These are phyloP conservation scores for Pelmatolapia mariae DNA, from an alignment of 2,113 vertebrate species.

Conservation along the genomic window DNA sequence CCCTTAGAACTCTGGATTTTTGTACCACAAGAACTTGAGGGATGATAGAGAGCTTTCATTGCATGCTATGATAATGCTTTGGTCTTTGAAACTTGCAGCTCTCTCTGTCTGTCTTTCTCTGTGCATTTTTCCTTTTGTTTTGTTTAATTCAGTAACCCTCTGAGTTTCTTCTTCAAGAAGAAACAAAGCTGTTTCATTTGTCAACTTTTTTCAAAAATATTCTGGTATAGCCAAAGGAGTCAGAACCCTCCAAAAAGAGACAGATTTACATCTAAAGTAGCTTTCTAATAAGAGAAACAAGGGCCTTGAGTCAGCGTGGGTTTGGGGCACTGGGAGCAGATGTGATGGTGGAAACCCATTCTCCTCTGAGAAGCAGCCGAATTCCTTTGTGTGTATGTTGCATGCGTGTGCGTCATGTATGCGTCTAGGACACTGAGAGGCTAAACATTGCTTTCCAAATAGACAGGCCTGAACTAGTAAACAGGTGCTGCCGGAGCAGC, in stretches of 20 bases:
- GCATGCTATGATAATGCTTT: conserved; percentile 37
- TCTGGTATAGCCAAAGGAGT: not conserved
- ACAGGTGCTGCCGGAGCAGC: conserved; percentile 81
- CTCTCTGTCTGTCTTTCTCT: not conserved
- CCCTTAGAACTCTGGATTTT: conserved; percentile 21
- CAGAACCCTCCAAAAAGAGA: not conserved
- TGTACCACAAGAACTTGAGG: conserved; percentile 10
- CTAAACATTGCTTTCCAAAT: conserved; percentile 45
- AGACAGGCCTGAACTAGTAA: conserved; percentile 80
- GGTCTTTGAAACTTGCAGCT: conserved; percentile 11
- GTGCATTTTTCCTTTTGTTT: conserved; percentile 1
- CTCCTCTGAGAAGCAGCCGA: not conserved
- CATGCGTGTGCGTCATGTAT: conserved; percentile 38
- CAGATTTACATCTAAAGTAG: conserved; percentile 1
- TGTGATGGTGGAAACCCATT: not conserved
- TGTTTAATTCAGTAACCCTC: not conserved
- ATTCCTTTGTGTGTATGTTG: conserved; percentile 57
- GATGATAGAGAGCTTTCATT: conserved; percentile 35
- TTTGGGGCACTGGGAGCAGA: not conserved
- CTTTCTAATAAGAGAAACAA: conserved; percentile 4
- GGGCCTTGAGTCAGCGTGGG: not conserved
- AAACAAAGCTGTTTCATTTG: conserved; percentile 4
- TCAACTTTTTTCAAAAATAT: not conserved
- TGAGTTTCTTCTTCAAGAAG: conserved; percentile 5
- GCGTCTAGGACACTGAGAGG: conserved; percentile 38